Percentiles rank a stretch among this genome's conserved stretches.
These are phyloP conservation scores for Dastarcus helophoroides DNA, from an alignment of 2,888 invertebrate species.

Conservation along the genomic window DNA sequence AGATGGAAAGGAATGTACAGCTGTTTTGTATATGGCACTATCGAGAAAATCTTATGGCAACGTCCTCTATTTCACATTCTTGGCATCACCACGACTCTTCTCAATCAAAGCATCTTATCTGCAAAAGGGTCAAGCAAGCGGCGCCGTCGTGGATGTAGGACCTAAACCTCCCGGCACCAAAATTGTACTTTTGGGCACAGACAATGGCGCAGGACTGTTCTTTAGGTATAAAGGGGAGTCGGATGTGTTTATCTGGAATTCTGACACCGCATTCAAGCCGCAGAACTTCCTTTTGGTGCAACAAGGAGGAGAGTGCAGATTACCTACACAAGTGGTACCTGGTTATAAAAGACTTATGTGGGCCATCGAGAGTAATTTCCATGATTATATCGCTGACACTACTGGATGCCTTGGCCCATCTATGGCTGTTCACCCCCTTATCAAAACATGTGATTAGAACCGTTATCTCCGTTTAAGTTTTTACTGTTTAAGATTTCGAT, in stretches of 20 bases:
- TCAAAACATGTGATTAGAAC: constrained; percentile 38
- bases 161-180: constrained; percentile 39
- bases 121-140: constrained; percentile 44
- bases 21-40: constrained; percentile 56
- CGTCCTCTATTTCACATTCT: constrained; percentile 50
- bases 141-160: constrained; percentile 43
- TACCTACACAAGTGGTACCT: constrained; percentile 48
- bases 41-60: constrained; percentile 46
- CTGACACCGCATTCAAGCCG: constrained; percentile 35
- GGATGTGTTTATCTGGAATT: constrained; percentile 50
- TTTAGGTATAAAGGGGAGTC: constrained; percentile 49
- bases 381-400: constrained; percentile 48
- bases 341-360: constrained; percentile 48
- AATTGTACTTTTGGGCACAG: constrained; percentile 50
- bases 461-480: too few relatives aligned
- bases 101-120: constrained; percentile 53
- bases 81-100: constrained; percentile 50
- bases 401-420: constrained; percentile 48
- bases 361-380: constrained; percentile 51
- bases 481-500: too few relatives aligned
- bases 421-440: constrained; percentile 47
- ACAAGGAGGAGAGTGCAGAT: constrained; percentile 39
- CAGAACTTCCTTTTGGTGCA: constrained; percentile 44
- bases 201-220: constrained; percentile 45
- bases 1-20: constrained; percentile 41